Evolutionary conservation across 2,888 invertebrate genomes (phyloP).

Genomic region (Napeogenes sylphis): DNA sequence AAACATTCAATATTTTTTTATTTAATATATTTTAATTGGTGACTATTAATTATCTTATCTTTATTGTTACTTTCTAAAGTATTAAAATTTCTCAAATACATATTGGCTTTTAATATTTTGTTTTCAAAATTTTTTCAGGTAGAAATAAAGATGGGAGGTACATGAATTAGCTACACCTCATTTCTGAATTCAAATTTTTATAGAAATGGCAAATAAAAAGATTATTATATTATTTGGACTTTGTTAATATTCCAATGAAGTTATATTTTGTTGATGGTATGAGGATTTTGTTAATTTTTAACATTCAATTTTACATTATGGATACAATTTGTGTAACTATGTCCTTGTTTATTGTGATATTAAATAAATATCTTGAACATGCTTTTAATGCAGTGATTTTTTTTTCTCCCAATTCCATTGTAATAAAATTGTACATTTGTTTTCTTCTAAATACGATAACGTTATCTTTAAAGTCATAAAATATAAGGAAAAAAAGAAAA

Average conservation of each 20-base stretch:
- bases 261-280: neutral
- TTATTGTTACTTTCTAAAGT: neutral
- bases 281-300: conserved; percentile 3
- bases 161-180: neutral
- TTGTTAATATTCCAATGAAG: no score
- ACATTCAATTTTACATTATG: conserved; percentile 15
- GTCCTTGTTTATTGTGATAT: conserved; percentile 59
- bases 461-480: neutral
- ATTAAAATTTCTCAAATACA: neutral
- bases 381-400: conserved; percentile 1
- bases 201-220: neutral
- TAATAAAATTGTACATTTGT: neutral
- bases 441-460: no score
- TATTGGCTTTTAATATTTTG: neutral
- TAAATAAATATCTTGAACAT: conserved; percentile 48
- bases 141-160: neutral
- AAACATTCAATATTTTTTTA: no score
- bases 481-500: conserved; percentile 38
- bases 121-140: neutral
- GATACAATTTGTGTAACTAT: conserved; percentile 39
- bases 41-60: no score
- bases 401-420: neutral
- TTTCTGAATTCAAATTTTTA: neutral
- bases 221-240: no score
- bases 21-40: no score